A percentile compares a stretch with the other conserved stretches of the same genome.
Evolutionary conservation across 1,140 invertebrate species (phyloP).

Genomic region (Drosophila malerkotliana): DNA sequence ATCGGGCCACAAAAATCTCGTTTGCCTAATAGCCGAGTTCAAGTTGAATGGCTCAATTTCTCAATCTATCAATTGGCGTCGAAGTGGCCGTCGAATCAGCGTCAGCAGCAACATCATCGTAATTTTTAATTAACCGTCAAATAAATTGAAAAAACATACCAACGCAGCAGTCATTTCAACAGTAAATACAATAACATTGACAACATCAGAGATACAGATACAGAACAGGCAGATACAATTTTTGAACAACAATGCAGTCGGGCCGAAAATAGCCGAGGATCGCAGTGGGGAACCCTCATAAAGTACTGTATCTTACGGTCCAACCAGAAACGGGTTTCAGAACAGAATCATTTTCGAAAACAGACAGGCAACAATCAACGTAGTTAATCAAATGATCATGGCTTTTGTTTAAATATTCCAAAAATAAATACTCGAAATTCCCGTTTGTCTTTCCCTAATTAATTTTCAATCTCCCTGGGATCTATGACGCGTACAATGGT

Average conservation of each 20-base stretch:
- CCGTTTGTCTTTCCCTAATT: conserved; percentile 10
- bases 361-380: conserved; percentile 9
- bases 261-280: conserved; percentile 32
- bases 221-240: neutral
- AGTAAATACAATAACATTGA: conserved; percentile 14
- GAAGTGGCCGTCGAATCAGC: conserved; percentile 47
- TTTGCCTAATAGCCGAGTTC: conserved; percentile 81
- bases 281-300: conserved; percentile 33
- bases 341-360: conserved; percentile 18
- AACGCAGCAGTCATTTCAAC: conserved; percentile 20
- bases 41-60: conserved; percentile 79
- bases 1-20: conserved; percentile 61
- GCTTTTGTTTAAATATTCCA: conserved; percentile 19
- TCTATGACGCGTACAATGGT: conserved; percentile 31
- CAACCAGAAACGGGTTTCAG: conserved; percentile 30
- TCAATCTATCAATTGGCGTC: conserved; percentile 61
- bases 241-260: conserved; percentile 25
- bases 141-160: conserved; percentile 40
- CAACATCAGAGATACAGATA: conserved; percentile 3
- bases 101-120: conserved; percentile 31
- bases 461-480: conserved; percentile 10
- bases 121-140: conserved; percentile 43
- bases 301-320: conserved; percentile 54
- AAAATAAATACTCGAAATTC: conserved; percentile 22
- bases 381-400: conserved; percentile 33